Evolutionary conservation across 2,888 invertebrate species (phyloP), one percentile per base, ranked within the genome.

Genomic region (Pardosa pseudoannulata): DNA sequence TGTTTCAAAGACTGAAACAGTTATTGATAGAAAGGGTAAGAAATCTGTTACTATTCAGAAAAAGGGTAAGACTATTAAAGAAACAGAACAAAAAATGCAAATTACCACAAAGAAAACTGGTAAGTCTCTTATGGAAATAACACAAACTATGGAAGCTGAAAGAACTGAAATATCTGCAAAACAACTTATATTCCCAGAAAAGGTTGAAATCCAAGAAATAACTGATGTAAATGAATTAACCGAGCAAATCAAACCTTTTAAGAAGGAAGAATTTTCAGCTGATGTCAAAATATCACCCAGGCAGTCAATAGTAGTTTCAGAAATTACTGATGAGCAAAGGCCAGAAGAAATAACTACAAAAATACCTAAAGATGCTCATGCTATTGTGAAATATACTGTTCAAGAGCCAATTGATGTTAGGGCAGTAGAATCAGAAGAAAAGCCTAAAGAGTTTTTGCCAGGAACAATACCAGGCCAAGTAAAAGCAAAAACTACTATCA

Each of bases 391-490:
- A 28, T 72, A 72, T 19, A 64, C 19, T 23, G 46, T 81, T 19
- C 72, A 80, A 72, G 87, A 87, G 29, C 78, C 87, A 29, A 62
- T 87, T 39, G 74, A 74, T 70, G 68, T 86, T 27, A 41, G 19
- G 28, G 56, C 68, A 16, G 74, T 86, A 7, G 56, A 82, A 70
- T 74, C 87, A 16, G 78, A 78, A 79, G 87, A 87, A 62, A 87
- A 78, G 64, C 74, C 87, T 16, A 80, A 79, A 46, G 85, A 88
- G 36, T 85, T 88, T 75, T 19, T 65, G 13, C 71, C 79, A 31
- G 85, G 83, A 19, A 72, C 83, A 13, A 9, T 83, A 28, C 88
- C 88, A 16, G 85, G 83, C 5, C 41, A 88, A 46, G 83, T 80
- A 28, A 85, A 70, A 64, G 87, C 87, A n/a, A 72, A 72, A 68